Evolutionary conservation across 2,888 invertebrate genomes (phyloP).

Genomic region (Norana najaformis): DNA sequence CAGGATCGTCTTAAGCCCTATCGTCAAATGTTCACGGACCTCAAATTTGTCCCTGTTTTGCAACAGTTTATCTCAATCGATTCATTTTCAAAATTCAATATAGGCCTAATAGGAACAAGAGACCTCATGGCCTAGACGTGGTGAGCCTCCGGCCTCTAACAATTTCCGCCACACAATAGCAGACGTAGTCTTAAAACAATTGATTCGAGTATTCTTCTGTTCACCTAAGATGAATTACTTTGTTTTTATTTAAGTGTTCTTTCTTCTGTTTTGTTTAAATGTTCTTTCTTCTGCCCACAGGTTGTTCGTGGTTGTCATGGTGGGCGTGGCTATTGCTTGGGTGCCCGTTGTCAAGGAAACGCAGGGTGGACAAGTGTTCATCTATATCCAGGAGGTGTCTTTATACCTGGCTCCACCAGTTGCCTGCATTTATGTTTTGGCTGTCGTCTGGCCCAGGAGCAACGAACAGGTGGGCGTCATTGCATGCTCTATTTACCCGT

Average conservation of each 20-base stretch:
- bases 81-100: no score
- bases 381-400: conserved; percentile 58
- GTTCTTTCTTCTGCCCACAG: conserved; percentile 26
- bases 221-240: no score
- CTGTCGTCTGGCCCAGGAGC: conserved; percentile 51
- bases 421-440: conserved; percentile 53
- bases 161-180: no score
- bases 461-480: conserved; percentile 52
- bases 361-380: conserved; percentile 55
- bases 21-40: no score
- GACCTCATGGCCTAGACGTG: no score
- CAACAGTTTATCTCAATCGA: no score
- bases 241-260: not conserved
- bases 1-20: no score
- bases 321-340: conserved; percentile 56
- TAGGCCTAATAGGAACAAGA: no score
- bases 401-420: conserved; percentile 57
- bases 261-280: not conserved
- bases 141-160: no score
- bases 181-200: no score
- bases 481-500: not conserved
- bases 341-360: conserved; percentile 56
- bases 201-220: no score
- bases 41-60: no score
- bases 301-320: conserved; percentile 53